A percentile compares a stretch with the other conserved stretches of the same genome.
phyloP scores from a whole-genome alignment of 2,888 invertebrate genomes.

The Ariolimax columbianus region DNA sequence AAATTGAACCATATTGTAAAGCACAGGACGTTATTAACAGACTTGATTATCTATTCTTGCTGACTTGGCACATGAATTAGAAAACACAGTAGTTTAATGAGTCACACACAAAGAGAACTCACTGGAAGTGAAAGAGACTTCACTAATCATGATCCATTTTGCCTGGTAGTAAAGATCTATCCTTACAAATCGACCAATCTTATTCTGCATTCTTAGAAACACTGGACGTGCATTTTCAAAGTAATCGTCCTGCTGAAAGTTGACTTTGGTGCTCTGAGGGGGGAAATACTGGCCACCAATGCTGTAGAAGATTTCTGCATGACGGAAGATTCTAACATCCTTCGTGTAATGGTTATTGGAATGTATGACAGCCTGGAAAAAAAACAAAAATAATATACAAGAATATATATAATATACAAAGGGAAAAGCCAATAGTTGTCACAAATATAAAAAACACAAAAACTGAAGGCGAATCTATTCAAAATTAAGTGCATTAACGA shows the following conservation, averaged over 20 bases:
- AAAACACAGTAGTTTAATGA: no score
- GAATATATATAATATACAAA: not conserved
- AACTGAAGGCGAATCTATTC: no score
- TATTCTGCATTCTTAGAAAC: conserved; percentile 88
- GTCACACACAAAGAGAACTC: no score
- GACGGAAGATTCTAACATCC: conserved; percentile 91
- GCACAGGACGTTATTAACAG: no score
- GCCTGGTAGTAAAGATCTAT: conserved; percentile 88
- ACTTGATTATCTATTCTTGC: no score
- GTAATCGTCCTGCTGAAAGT: conserved; percentile 86
- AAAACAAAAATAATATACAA: not conserved
- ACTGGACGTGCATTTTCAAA: conserved; percentile 90
- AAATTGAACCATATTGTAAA: no score
- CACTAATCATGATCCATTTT: conserved; percentile 93
- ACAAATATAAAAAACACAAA: no score
- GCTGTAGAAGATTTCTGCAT: conserved; percentile 86
- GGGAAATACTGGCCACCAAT: conserved; percentile 88
- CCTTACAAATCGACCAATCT: conserved; percentile 88
- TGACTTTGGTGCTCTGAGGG: conserved; percentile 85
- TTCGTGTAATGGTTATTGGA: conserved; percentile 91
- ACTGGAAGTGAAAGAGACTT: conserved; percentile 92
- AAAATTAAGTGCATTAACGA: no score
- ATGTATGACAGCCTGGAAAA: conserved; percentile 82
- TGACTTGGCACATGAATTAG: no score
- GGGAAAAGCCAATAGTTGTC: no score